Evolutionary conservation across 2,113 vertebrate genomes (phyloP), one percentile per base, ranked within the genome.

Genomic region (Sakesphorus luctuosus): DNA sequence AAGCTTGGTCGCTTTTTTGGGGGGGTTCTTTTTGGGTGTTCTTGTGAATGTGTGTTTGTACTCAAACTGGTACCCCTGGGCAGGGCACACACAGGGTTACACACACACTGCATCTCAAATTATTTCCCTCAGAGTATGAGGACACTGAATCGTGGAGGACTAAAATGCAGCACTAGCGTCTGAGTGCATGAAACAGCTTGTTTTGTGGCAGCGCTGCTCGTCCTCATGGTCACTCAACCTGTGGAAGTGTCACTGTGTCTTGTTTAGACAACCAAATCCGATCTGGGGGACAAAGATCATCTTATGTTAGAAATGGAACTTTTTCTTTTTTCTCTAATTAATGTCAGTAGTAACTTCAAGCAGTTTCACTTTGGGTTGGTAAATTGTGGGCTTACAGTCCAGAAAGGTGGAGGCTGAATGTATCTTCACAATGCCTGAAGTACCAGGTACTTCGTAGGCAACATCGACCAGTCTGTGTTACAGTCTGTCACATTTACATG

Each of bases 131-230:
- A 8, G 52, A 44, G 29, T 31, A 10, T 33, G n/a, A 84, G 15
- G 7, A 14, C 11, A 59, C 65, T 0, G 3, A 87, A 33, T 55
- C 0, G 0, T 0, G 2, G 31, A 21, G 24, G 21, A 12, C 40
- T 82, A 26, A 68, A 89, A 47, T 63, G 55, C 40, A 21, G 3
- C 29, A 1, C 23, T 31, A 8, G 23, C 44, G 29, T 46, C 66
- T 18, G 16, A 85, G 20, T 33, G 24, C 18, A 6, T 43, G 21
- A 53, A 83, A 17, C 44, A 50, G 3, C 49, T 63, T 49, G 43
- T 43, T 84, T 33, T n/a, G 52, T 84, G 61, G 16, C 25, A 46
- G 23, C 21, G 38, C 23, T 87, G 63, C 46, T 53, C 23, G 36
- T 46, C 21, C 8, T 68, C 15, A 5, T 16, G 12, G 13, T 46